Evolutionary conservation across 2,113 vertebrate species (phyloP).

Genomic region (Synchiropus splendidus): DNA sequence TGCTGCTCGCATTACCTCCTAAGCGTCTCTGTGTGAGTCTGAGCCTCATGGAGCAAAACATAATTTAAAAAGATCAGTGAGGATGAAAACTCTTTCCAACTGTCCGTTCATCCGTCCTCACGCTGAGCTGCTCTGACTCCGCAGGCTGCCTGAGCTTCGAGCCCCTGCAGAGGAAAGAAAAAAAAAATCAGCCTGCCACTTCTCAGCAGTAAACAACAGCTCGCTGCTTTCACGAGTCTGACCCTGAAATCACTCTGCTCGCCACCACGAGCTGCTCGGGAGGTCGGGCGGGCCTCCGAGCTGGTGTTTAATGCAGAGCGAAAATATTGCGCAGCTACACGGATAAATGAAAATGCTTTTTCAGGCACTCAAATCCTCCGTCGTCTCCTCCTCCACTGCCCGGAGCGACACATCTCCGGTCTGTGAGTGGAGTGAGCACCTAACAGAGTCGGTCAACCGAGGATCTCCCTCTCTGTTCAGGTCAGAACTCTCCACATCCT

Average conservation of each 20-base stretch:
- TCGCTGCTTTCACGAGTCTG: conserved; percentile 33
- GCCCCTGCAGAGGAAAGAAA: neutral
- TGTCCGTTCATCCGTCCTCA: too few relatives aligned
- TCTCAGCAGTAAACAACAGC: conserved; percentile 25
- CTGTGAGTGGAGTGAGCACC: conserved; percentile 12
- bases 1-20: too few relatives aligned
- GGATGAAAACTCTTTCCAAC: too few relatives aligned
- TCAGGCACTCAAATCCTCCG: neutral
- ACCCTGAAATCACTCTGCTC: conserved; percentile 41
- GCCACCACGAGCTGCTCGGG: conserved; percentile 19
- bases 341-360: conserved; percentile 49
- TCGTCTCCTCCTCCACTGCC: too few relatives aligned
- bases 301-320: conserved; percentile 35
- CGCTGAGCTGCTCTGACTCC: neutral
- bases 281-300: conserved; percentile 42
- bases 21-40: too few relatives aligned
- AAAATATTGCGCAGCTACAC: conserved; percentile 26
- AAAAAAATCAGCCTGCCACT: conserved; percentile 7
- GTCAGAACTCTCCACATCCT: too few relatives aligned
- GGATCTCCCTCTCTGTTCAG: too few relatives aligned
- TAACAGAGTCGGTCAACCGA: conserved; percentile 9
- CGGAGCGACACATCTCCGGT: conserved; percentile 4
- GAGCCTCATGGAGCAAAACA: too few relatives aligned
- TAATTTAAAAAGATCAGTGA: too few relatives aligned
- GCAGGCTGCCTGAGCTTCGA: conserved; percentile 12